Base-by-base conservation (phyloP, 2,113 vertebrate genomes). In the Callorhinus ursinus region DNA sequence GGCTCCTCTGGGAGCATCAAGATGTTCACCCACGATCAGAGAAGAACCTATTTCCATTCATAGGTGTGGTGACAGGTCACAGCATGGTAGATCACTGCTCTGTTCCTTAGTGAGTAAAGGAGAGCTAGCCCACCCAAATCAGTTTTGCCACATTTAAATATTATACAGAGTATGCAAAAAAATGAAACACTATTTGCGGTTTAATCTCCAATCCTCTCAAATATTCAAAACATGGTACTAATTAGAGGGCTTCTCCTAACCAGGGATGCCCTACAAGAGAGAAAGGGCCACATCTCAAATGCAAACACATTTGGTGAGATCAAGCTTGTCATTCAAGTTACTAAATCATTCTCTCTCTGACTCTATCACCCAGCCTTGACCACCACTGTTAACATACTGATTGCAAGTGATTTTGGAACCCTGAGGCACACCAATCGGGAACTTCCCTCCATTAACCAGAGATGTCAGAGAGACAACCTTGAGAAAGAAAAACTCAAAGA, bases 21-120 rank as follows among this genome's bases (percentile, higher is more conserved):
- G n/a, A 77, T 19, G 55, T 31, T 79, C 46, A 28, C 36, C 65
- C 7, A 19, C 16, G 2, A 71, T 4, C 86, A 74, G 15, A 82
- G 6, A 67, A 77, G 63, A 46, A 11, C 18, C 4, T 1, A 19
- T 26, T 28, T 65, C 46, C 82, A 51, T 24, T 71, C 51, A 49
- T 1, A 11, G 2, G 21, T 69, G 51, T n/a, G 74, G 18, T 16
- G n/a, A 39, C 4, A 18, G 0, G 1, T 39, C 51, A 51, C 69
- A 28, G 22, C 15, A 9, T 0, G 42, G 7, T 0, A 79, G 33
- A 65, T 1, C n/a, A 76, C 61, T 9, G 31, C 28, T n/a, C 19
- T 96, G 67, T 55, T 81, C 24, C 39, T 82, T 36, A 77, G 39
- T 1, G 5, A 18, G 33, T 61, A 65, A 42, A 67, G 5, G n/a